A percentile compares a stretch with the other conserved stretches of the same genome.
phyloP scores from a whole-genome alignment of 2,113 vertebrate genomes.

The Bubalus kerabau region DNA sequence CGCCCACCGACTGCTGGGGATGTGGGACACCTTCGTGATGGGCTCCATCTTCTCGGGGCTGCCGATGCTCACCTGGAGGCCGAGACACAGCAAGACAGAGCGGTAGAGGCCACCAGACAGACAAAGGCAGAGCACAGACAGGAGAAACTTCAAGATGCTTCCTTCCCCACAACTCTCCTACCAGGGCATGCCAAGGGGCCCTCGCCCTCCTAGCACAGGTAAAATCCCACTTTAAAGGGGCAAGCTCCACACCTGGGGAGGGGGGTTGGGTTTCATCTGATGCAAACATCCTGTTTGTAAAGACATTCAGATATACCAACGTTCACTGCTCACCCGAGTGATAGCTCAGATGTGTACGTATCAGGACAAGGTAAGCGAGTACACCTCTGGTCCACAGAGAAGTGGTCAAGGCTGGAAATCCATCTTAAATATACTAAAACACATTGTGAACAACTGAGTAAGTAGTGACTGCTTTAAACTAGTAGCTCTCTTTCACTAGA shows the following conservation, averaged over 20 bases:
- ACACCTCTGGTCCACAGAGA: background rate
- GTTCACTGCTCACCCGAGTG: background rate
- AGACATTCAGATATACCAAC: background rate
- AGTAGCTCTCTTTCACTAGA: background rate
- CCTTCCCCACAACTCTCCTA: background rate
- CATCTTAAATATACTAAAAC: background rate
- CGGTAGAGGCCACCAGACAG: background rate
- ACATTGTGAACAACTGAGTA: background rate
- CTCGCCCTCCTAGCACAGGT: background rate
- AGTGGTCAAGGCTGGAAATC: background rate
- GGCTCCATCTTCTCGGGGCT: constrained; percentile 99
- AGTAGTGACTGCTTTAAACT: background rate
- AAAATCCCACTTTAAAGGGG: background rate
- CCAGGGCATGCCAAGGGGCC: background rate
- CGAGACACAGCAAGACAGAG: background rate
- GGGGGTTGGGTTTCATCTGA: background rate
- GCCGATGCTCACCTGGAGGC: constrained; percentile 94
- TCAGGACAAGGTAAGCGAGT: background rate
- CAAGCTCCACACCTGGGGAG: background rate
- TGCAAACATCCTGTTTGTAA: too few species aligned
- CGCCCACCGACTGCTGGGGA: constrained; percentile 97
- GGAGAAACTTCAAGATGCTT: background rate
- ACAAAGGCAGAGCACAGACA: background rate
- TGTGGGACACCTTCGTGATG: constrained; percentile 98
- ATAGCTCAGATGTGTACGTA: background rate